These are phyloP conservation scores for Neoascia interrupta DNA, from an alignment of 2,888 invertebrate species.

Conservation along the genomic window DNA sequence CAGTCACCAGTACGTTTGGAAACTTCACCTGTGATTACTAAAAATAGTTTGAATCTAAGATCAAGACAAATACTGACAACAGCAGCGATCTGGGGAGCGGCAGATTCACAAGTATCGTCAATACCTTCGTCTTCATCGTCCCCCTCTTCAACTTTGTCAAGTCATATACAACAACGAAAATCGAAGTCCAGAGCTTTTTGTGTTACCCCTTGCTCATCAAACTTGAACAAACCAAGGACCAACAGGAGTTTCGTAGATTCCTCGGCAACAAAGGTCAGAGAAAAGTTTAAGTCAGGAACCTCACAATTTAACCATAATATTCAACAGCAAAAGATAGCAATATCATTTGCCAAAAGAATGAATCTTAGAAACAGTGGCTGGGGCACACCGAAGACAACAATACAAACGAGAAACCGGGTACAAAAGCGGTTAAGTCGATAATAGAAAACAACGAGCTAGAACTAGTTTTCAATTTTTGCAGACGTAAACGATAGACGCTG, in stretches of 20 bases:
- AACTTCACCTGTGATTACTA: constrained; percentile 40
- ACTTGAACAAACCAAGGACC: constrained; percentile 1
- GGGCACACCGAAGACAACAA: constrained; percentile 71
- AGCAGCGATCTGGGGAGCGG: constrained; percentile 21
- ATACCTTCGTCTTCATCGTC: constrained; percentile 4
- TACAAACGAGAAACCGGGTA: constrained; percentile 71
- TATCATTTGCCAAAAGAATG: constrained; percentile 47
- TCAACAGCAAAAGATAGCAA: constrained; percentile 32
- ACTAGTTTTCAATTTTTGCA: too few species aligned
- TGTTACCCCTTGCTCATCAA: constrained; percentile 10
- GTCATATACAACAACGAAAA: constrained; percentile 32
- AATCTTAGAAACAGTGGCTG: constrained; percentile 72
- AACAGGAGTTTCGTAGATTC: background rate
- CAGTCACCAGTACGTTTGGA: constrained; percentile 26
- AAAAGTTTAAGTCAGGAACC: background rate
- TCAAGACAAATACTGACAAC: constrained; percentile 40
- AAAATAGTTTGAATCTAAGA: constrained; percentile 43
- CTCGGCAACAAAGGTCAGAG: background rate
- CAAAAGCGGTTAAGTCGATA: constrained; percentile 72
- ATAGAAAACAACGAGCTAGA: background rate
- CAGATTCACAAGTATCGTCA: constrained; percentile 13
- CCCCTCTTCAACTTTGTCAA: constrained; percentile 3
- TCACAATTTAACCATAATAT: constrained; percentile 13
- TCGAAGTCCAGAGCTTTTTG: constrained; percentile 38
- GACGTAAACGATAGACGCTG: too few species aligned